A percentile compares a stretch with the other conserved stretches of the same genome.
Evolutionary conservation across 2,797 vertebrate species (phyloP).

Genomic region (Sebastiscus albofasciatus): DNA sequence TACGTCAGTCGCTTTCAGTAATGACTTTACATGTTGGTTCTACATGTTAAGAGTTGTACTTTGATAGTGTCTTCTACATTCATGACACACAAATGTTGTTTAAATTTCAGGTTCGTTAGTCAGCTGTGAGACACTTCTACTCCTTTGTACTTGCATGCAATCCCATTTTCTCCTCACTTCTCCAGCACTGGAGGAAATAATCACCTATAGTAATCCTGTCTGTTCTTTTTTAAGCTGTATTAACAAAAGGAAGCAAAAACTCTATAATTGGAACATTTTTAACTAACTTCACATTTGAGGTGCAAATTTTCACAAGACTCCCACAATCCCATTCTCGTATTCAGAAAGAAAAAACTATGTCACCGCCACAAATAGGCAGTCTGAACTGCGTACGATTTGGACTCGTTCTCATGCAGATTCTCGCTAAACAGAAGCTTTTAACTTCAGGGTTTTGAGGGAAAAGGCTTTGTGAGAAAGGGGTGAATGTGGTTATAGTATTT

Average conservation of each 20-base stretch:
- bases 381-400: neutral
- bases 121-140: neutral
- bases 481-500: neutral
- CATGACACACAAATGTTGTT: neutral
- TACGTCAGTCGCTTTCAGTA: neutral
- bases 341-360: conserved; percentile 18
- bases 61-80: neutral
- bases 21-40: neutral
- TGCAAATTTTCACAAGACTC: conserved; percentile 50
- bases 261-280: neutral
- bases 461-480: neutral
- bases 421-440: neutral
- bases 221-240: neutral
- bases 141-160: neutral
- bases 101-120: neutral
- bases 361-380: conserved; percentile 20
- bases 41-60: rapidly evolving
- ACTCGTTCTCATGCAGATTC: conserved; percentile 6
- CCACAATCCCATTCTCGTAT: conserved; percentile 15
- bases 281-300: conserved; percentile 40
- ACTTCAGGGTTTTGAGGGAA: neutral
- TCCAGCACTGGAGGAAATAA: neutral
- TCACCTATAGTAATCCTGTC: neutral
- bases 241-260: conserved; percentile 14
- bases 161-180: neutral